phyloP scores from a whole-genome alignment of 1,140 invertebrate species.

The Tetraneura akinire region DNA sequence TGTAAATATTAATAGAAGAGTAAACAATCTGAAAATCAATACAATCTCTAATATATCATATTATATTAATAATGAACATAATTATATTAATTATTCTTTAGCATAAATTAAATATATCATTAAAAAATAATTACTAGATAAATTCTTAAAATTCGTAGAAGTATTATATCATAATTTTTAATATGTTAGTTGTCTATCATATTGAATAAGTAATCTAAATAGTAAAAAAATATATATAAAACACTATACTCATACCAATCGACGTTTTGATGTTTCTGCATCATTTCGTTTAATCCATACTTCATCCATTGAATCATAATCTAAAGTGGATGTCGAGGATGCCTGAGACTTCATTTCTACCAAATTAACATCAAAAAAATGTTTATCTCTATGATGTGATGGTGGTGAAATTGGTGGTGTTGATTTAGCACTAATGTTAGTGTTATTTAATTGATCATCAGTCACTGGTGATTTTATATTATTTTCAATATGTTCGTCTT shows the following conservation, averaged over 20 bases:
- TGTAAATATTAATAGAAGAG: no score
- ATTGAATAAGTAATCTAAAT: not conserved
- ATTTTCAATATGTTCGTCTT: constrained; percentile 75
- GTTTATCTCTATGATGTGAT: constrained; percentile 71
- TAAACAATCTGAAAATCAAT: no score
- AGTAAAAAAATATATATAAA: not conserved
- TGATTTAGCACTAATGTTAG: constrained; percentile 40
- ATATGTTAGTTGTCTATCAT: not conserved
- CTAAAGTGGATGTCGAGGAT: constrained; percentile 66
- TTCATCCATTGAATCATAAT: constrained; percentile 66
- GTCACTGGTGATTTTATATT: constrained; percentile 56
- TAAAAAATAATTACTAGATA: no score
- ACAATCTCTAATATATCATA: no score
- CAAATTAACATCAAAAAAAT: constrained; percentile 78
- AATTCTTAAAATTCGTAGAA: no score
- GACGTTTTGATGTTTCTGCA: constrained; percentile 56
- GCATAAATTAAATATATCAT: no score
- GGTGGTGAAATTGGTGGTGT: constrained; percentile 56
- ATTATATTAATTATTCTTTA: not conserved
- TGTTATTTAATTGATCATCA: constrained; percentile 35
- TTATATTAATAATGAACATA: not conserved
- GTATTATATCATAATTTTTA: no score
- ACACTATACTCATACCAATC: constrained; percentile 57
- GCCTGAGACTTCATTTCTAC: constrained; percentile 78
- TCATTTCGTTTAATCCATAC: constrained; percentile 71